phyloP scores from a whole-genome alignment of 1,140 invertebrate species.

The Drosophila rufa region DNA sequence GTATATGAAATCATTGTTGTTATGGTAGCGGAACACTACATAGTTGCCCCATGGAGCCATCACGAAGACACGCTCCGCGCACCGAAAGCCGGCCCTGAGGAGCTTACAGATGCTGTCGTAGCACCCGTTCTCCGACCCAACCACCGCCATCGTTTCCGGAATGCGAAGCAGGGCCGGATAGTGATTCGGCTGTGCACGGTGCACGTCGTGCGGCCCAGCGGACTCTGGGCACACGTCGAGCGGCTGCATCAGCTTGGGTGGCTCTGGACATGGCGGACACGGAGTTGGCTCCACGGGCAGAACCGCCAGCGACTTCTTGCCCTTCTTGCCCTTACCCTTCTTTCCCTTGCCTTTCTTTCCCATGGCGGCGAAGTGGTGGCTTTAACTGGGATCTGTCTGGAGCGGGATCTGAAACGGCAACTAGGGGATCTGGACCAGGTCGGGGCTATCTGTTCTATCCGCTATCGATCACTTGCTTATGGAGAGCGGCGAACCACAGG shows the following conservation, averaged over 20 bases:
- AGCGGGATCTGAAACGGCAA: not conserved
- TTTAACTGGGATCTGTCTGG: not conserved
- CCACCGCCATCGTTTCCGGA: constrained; percentile 80
- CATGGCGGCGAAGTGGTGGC: not conserved
- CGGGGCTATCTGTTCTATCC: constrained; percentile 1
- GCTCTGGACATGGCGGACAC: constrained; percentile 61
- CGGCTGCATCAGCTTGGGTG: constrained; percentile 63
- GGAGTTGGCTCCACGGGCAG: constrained; percentile 28
- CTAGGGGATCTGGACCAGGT: not conserved
- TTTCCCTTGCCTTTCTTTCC: constrained; percentile 41
- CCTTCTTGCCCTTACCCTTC: constrained; percentile 50
- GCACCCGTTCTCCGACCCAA: constrained; percentile 80
- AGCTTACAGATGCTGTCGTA: constrained; percentile 83
- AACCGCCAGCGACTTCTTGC: constrained; percentile 25
- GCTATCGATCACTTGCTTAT: constrained; percentile 8
- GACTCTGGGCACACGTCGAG: constrained; percentile 68
- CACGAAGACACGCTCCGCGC: constrained; percentile 77
- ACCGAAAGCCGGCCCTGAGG: constrained; percentile 75
- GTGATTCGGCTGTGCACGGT: constrained; percentile 73
- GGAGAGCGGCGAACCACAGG: not conserved
- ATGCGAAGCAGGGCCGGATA: constrained; percentile 75
- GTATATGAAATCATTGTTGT: constrained; percentile 70
- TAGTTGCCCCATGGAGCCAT: constrained; percentile 85
- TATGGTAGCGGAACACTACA: constrained; percentile 77
- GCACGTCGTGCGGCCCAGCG: constrained; percentile 61